These are phyloP conservation scores for Rhagoletis zephyria DNA, from an alignment of 1,140 invertebrate genomes.

Conservation along the genomic window DNA sequence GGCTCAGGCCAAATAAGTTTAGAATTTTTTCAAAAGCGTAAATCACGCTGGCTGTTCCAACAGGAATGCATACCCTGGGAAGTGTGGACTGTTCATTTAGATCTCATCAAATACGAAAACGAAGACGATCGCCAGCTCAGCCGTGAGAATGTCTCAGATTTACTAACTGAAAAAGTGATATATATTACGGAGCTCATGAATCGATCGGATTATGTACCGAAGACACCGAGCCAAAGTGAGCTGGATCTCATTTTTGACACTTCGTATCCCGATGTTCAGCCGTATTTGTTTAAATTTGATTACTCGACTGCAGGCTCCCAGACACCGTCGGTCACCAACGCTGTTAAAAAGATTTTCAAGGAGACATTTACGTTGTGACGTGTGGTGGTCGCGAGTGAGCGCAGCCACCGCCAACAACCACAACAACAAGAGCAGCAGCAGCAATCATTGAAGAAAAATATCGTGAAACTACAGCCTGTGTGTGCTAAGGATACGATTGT, in stretches of 20 bases:
- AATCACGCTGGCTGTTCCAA: conserved; percentile 89
- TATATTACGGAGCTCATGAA: conserved; percentile 96
- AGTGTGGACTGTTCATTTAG: conserved; percentile 94
- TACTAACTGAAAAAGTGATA: conserved; percentile 92
- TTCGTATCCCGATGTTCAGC: conserved; percentile 91
- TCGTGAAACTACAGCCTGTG: background rate
- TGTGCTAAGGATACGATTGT: conserved; percentile 35
- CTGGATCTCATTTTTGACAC: conserved; percentile 96
- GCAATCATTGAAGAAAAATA: background rate
- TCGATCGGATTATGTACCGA: conserved; percentile 93
- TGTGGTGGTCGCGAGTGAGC: conserved; percentile 48
- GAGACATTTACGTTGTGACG: conserved; percentile 86
- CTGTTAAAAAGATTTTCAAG: conserved; percentile 90
- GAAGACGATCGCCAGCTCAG: conserved; percentile 91
- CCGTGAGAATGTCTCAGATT: conserved; percentile 91
- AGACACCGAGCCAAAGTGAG: conserved; percentile 93
- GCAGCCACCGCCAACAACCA: conserved; percentile 16
- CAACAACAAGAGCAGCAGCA: background rate
- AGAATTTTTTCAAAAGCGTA: conserved; percentile 95
- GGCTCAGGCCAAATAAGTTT: conserved; percentile 90
- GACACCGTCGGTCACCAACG: conserved; percentile 84
- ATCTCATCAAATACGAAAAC: conserved; percentile 87
- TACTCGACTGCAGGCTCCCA: conserved; percentile 83
- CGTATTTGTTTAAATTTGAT: conserved; percentile 92
- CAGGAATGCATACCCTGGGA: conserved; percentile 96